Percentiles rank a stretch among this genome's conserved stretches.
phyloP scores from a whole-genome alignment of 1,140 invertebrate genomes.

The Orussus abietinus region DNA sequence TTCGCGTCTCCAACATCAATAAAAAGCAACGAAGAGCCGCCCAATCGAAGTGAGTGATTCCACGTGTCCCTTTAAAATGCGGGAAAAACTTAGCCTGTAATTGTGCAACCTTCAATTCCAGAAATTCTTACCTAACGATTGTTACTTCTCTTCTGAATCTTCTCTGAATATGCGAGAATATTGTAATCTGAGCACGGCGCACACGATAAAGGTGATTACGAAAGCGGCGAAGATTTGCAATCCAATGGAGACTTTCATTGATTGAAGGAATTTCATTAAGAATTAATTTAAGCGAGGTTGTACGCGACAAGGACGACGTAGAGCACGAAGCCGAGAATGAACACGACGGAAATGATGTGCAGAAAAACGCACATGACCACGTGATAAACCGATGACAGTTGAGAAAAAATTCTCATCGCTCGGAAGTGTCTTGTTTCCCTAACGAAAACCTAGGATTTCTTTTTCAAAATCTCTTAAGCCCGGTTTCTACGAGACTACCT shows the following conservation, averaged over 20 bases:
- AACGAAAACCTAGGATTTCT: neutral
- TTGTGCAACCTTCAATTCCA: neutral
- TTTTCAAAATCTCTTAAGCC: too few species aligned
- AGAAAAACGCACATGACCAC: conserved; percentile 17
- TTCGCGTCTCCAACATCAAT: conserved; percentile 4
- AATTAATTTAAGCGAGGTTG: conserved; percentile 11
- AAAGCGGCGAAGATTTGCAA: conserved; percentile 1
- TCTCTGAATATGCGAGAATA: too few species aligned
- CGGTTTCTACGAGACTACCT: too few species aligned
- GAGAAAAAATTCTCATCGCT: neutral
- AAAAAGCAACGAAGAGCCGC: conserved; percentile 3
- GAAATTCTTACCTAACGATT: neutral
- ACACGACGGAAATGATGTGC: conserved; percentile 13
- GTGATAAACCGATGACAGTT: conserved; percentile 9
- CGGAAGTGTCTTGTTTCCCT: conserved; percentile 1
- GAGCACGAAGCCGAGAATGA: conserved; percentile 12
- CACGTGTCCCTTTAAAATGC: too few species aligned
- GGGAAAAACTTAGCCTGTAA: neutral
- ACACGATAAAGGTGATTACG: too few species aligned
- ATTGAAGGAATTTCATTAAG: neutral
- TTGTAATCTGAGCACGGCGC: too few species aligned
- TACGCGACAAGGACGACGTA: conserved; percentile 14
- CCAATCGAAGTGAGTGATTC: conserved; percentile 14
- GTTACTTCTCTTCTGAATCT: too few species aligned
- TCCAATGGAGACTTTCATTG: conserved; percentile 5